Base-by-base conservation (phyloP, 2,113 vertebrate species). In the Apus apus region DNA sequence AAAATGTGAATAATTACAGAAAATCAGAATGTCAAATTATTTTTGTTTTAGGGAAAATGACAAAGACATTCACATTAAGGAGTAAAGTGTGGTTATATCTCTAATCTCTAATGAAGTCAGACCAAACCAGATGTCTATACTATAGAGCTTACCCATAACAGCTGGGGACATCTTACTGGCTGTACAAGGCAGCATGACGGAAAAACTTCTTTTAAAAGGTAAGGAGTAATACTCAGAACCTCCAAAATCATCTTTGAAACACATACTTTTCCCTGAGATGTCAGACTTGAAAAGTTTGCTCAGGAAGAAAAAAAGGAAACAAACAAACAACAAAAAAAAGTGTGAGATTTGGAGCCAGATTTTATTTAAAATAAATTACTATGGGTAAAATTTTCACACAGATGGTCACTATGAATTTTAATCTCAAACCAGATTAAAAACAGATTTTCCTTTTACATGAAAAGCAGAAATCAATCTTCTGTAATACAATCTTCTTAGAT, bases 361-460 rank as follows among this genome's bases (percentile, higher is more conserved):
- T 92, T 71, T 66, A 70, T n/a, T 2, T 13, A 9, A 21, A 68
- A 74, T 62, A 90, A 62, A 84, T 87, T 75, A 53, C 51, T 57
- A 36, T 32, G 21, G 40, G 25, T 93, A 79, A 87, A 75, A 93
- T 91, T 87, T 85, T 87, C 72, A 89, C 4, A 5, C 60, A 96
- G 94, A 94, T 61, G 53, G 85, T 85, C 57, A 82, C 66, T 92
- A 61, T 29, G 58, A 82, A 77, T 87, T 93, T 54, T 71, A 27
- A 92, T 85, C 70, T 92, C 48, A 86, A 94, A 93, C 12, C 22
- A 66, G 71, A 89, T 87, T 91, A 94, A 61, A 84, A 94, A 89
- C 38, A 90, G 73, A 94, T 84, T 91, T 87, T 11, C 61, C 65
- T 93, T 80, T 90, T 54, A 72, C 22, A 88, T 2, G 8, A 95